Evolutionary conservation across 2,113 vertebrate genomes (phyloP).

Genomic region (Athene cunicularia): DNA sequence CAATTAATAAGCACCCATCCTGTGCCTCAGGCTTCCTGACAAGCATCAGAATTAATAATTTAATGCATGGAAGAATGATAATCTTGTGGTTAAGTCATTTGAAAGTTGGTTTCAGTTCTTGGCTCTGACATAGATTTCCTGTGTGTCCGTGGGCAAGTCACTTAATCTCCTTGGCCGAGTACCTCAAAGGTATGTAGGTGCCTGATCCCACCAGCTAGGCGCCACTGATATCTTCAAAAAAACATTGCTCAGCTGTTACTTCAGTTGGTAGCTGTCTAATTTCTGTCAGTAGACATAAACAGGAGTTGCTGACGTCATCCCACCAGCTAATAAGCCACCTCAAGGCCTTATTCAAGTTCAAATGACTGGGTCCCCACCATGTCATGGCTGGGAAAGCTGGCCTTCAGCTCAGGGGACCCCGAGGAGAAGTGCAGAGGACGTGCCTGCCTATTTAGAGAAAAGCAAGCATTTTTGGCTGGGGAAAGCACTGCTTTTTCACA

Average conservation of each 20-base stretch:
- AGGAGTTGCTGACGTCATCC: neutral
- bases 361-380: neutral
- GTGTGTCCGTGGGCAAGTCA: slow-evolving; percentile 41
- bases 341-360: neutral
- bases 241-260: slow-evolving; percentile 52
- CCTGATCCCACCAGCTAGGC: slow-evolving; percentile 52
- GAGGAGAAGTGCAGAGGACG: fast-evolving
- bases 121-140: slow-evolving; percentile 46
- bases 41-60: slow-evolving; percentile 65
- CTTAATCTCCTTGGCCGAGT: slow-evolving; percentile 21
- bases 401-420: neutral
- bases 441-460: neutral
- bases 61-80: slow-evolving; percentile 43
- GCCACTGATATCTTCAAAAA: slow-evolving; percentile 55
- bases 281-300: slow-evolving; percentile 38
- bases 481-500: neutral
- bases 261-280: slow-evolving; percentile 16
- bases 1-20: slow-evolving; percentile 66
- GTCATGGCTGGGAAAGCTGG: neutral
- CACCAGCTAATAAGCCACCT: neutral
- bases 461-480: neutral
- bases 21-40: slow-evolving; percentile 61
- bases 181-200: slow-evolving; percentile 53
- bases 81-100: slow-evolving; percentile 61
- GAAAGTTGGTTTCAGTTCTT: slow-evolving; percentile 51